Base-by-base conservation (phyloP, 2,797 vertebrate genomes). In the Kryptolebias ocellatus region DNA sequence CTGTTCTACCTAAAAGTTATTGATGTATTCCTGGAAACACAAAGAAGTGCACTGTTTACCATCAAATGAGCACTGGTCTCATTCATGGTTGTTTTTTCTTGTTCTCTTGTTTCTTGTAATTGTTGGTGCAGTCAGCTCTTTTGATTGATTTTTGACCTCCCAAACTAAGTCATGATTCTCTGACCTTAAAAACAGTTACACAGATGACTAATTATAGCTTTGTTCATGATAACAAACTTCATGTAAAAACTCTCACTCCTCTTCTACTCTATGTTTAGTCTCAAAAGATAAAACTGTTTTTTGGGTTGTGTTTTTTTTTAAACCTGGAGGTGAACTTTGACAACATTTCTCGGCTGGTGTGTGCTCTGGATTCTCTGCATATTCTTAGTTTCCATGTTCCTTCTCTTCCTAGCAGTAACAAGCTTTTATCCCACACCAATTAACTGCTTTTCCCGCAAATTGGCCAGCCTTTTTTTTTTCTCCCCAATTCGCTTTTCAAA, bases 401-500 rank as follows among this genome's bases (percentile, higher is more conserved):
- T 45, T 68, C 45, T 46, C 47, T 4, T 37, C 46, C 45, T 39
- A 11, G 42, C 53, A 57, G 42, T 58, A 34, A 60, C 64, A 29
- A 20, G 67, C 18, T 68, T 53, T 61, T 37, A 28, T 60, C 39
- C 28, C 8, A 1, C 1, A 27, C n/a, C 7, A 20, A 44, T 52
- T 42, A 17, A 1, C 14, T n/a, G 47, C 15, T 64, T 54, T 72
- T 31, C 20, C 39, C 29, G 14, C 27, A 46, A 46, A 54, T 27
- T 3, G 2, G 29, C 14, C 14, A 15, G 49, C 34, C 61, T 55
- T 28, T 28, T 67, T 28, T 67, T 39, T 37, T 24, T 53, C 37
- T 24, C 20, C 20, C 20, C 20, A 24, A 45, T 56, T 52, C 61
- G 5, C 53, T 49, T 70, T 70, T 67, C 27, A 74, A 64, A 77